A percentile compares a stretch with the other conserved stretches of the same genome.
Evolutionary conservation across 2,888 invertebrate species (phyloP).

Genomic region (Lasioglossum calceatum): DNA sequence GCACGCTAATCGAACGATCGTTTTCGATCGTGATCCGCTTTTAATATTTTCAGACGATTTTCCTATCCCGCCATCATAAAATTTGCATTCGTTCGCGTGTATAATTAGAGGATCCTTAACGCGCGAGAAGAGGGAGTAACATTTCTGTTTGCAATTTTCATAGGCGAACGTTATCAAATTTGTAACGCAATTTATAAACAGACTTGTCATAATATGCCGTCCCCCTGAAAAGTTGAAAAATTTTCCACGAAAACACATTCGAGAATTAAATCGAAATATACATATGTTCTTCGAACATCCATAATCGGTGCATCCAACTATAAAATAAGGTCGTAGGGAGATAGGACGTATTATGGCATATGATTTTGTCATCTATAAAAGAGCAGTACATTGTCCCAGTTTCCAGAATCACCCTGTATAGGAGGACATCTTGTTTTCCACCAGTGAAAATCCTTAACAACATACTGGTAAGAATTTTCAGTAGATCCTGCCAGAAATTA

Average conservation of each 20-base stretch:
- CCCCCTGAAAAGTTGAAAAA: neutral
- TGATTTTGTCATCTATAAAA: too few species aligned
- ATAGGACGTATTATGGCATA: too few species aligned
- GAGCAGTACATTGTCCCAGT: too few species aligned
- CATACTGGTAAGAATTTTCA: too few species aligned
- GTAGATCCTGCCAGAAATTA: too few species aligned
- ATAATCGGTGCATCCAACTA: too few species aligned
- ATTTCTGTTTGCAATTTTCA: neutral
- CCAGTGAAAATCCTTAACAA: too few species aligned
- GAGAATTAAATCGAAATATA: neutral
- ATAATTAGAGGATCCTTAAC: neutral
- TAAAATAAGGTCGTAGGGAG: too few species aligned
- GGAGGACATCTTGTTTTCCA: too few species aligned
- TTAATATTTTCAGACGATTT: neutral
- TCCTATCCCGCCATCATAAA: neutral
- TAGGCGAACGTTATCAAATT: neutral
- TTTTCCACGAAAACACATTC: neutral
- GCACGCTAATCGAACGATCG: neutral
- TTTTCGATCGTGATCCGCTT: conserved; percentile 7
- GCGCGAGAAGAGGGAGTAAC: neutral
- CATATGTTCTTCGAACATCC: neutral
- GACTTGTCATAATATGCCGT: neutral
- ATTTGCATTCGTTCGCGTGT: neutral
- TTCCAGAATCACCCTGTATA: too few species aligned
- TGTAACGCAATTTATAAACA: neutral